phyloP scores from a whole-genome alignment of 2,888 invertebrate genomes.

The Platynereis dumerilii region DNA sequence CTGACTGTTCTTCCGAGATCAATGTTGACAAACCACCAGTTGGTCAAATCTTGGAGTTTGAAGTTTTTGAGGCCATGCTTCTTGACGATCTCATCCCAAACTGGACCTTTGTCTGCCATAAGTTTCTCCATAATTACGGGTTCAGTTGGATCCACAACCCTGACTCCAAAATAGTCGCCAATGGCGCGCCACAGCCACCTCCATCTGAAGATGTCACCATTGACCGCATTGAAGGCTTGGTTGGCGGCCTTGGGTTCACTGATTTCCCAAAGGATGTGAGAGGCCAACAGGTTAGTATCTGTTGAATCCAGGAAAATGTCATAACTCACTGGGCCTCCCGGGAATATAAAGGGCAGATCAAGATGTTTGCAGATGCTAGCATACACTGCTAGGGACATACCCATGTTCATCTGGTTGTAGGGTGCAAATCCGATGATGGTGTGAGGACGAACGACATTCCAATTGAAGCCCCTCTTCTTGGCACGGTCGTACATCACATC shows the following conservation, averaged over 20 bases:
- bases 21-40: slow-evolving; percentile 6
- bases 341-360: slow-evolving; percentile 5
- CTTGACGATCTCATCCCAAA: slow-evolving; percentile 7
- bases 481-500: background rate
- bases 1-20: background rate
- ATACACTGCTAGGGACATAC: background rate
- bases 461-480: background rate
- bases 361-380: slow-evolving; percentile 1
- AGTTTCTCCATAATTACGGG: slow-evolving; percentile 1
- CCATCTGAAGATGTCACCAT: slow-evolving; percentile 6
- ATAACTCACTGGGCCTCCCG: background rate
- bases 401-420: slow-evolving; percentile 10
- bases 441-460: slow-evolving; percentile 2
- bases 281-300: slow-evolving; percentile 1
- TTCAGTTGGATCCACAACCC: background rate
- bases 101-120: slow-evolving; percentile 7
- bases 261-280: slow-evolving; percentile 1
- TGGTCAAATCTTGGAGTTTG: background rate
- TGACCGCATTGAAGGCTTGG: slow-evolving; percentile 8
- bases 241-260: slow-evolving; percentile 3
- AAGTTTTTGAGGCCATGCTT: background rate
- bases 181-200: background rate
- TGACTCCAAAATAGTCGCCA: background rate
- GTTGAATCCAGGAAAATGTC: slow-evolving; percentile 7
- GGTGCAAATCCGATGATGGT: slow-evolving; percentile 8